Conservation (phyloP, 2,888 invertebrate species). For the Polylopha cassiicola region DNA sequence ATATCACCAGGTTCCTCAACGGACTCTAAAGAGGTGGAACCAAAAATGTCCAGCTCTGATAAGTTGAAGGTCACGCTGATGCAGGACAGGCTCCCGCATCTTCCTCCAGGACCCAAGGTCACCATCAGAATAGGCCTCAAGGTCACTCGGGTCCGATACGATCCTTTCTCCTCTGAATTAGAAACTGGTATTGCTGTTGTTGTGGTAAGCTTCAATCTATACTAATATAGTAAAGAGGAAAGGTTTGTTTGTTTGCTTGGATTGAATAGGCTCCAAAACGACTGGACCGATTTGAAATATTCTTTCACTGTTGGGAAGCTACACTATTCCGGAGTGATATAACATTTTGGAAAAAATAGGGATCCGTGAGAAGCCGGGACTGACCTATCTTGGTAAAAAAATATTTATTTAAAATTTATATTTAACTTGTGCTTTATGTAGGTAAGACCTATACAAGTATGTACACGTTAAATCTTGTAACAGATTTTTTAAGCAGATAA, state of each 20-base stretch:
- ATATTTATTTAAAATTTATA: background rate
- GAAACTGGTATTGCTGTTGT: conserved; percentile 50
- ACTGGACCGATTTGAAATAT: too few relatives aligned
- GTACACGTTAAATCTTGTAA: too few relatives aligned
- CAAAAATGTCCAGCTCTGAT: conserved; percentile 66
- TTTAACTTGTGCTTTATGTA: too few relatives aligned
- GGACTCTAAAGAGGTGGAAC: conserved; percentile 55
- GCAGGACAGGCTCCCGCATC: conserved; percentile 56
- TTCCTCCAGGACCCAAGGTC: conserved; percentile 42
- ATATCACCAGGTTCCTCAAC: conserved; percentile 32
- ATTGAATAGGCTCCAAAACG: too few relatives aligned
- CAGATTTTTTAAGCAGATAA: too few relatives aligned
- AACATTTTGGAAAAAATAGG: too few relatives aligned
- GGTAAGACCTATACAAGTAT: too few relatives aligned
- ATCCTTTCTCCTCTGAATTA: conserved; percentile 51
- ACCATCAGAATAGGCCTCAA: conserved; percentile 43
- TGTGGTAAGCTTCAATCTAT: conserved; percentile 37
- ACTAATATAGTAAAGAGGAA: too few relatives aligned
- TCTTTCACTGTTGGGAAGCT: too few relatives aligned
- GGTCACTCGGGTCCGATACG: conserved; percentile 48
- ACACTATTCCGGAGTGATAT: too few relatives aligned
- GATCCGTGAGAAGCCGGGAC: background rate
- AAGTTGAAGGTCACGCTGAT: conserved; percentile 72
- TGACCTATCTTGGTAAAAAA: background rate
- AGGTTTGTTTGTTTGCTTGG: too few relatives aligned